These are phyloP conservation scores for Dendrocincla fuliginosa DNA, from an alignment of 2,797 vertebrate genomes.

Conservation along the genomic window DNA sequence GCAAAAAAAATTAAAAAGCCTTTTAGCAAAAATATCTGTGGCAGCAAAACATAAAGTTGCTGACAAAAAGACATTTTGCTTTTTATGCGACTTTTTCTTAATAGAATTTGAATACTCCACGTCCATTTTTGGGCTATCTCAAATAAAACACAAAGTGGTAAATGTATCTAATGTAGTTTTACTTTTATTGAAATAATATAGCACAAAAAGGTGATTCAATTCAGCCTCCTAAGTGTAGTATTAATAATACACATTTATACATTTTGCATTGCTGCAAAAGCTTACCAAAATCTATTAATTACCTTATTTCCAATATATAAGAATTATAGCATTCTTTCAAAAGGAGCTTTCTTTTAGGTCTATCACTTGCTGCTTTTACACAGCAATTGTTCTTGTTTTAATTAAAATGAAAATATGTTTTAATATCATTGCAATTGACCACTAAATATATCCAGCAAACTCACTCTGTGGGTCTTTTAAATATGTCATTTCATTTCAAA, in stretches of 20 bases:
- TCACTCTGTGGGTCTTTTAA: background rate
- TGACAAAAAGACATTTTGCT: background rate
- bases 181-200: constrained; percentile 1
- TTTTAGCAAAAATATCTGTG: background rate
- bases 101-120: background rate
- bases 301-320: background rate
- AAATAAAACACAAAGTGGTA: background rate
- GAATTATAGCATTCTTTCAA: background rate
- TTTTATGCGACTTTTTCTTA: background rate
- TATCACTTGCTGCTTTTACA: background rate
- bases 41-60: background rate
- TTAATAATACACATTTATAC: background rate
- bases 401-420: constrained; percentile 1
- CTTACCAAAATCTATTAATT: background rate
- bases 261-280: background rate
- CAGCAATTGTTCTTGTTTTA: background rate
- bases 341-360: background rate
- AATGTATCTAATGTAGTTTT: background rate
- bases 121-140: background rate
- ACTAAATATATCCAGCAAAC: background rate
- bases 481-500: background rate
- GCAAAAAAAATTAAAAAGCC: background rate
- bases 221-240: constrained; percentile 14
- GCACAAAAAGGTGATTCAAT: constrained; percentile 21
- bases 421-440: background rate